Percentiles rank a stretch among this genome's conserved stretches.
These are phyloP conservation scores for Lasioglossum zephyrum DNA, from an alignment of 2,888 invertebrate species.

Conservation along the genomic window DNA sequence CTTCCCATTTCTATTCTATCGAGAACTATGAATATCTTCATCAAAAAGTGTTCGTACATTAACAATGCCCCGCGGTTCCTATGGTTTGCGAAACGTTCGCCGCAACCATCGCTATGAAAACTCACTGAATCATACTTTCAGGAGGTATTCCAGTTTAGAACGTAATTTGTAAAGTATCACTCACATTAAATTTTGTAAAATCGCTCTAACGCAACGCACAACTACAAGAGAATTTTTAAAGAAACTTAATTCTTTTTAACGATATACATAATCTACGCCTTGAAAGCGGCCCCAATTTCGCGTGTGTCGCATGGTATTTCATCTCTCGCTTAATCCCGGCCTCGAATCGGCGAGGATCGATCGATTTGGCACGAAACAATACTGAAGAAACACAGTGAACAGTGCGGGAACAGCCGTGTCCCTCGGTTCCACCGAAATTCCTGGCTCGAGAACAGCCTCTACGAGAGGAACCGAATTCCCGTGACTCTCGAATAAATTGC, in stretches of 20 bases:
- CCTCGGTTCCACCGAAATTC: not conserved
- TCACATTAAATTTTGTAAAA: too few relatives aligned
- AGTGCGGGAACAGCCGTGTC: not conserved
- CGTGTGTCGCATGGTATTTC: not conserved
- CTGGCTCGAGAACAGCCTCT: not conserved
- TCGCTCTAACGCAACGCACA: too few relatives aligned
- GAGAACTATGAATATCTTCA: not conserved
- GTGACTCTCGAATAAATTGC: constrained; percentile 10
- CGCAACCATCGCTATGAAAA: not conserved
- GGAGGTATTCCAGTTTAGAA: too few relatives aligned
- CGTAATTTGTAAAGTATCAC: not conserved
- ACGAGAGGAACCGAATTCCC: not conserved
- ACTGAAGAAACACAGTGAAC: not conserved
- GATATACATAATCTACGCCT: not conserved
- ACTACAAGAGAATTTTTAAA: too few relatives aligned
- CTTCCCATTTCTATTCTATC: not conserved
- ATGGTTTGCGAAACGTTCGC: not conserved
- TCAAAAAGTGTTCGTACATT: not conserved
- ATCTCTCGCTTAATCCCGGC: not conserved
- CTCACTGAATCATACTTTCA: not conserved
- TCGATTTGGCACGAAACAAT: not conserved
- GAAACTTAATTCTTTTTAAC: not conserved
- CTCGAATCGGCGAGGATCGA: not conserved
- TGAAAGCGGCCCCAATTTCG: not conserved
- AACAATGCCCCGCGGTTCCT: not conserved